Base-by-base conservation (phyloP, 2,113 vertebrate genomes). In the Ptychochromis oligacanthus region DNA sequence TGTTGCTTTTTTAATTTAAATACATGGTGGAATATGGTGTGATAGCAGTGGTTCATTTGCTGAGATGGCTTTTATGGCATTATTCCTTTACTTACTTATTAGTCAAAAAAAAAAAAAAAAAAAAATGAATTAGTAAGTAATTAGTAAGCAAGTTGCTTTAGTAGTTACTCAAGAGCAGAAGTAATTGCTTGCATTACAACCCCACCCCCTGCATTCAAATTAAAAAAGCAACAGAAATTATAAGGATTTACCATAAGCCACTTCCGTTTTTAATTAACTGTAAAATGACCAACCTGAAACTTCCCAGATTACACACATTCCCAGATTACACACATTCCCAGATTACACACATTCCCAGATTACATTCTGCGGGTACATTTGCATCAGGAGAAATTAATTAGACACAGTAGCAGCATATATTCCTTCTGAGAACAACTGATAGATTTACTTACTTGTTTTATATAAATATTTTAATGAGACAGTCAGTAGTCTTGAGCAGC, bases 401-500 rank as follows among this genome's bases (percentile, higher is more conserved):
- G 28, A 31, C 28, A 31, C 28, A 31, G 28, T 31, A 34, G 18
- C 22, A 67, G 49, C 57, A 80, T 22, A 65, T 46, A 20, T 18
- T 62, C 14, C 26, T 76, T 79, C 13, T 58, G 6, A 58, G 38
- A 40, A 26, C 56, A 40, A 28, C 10, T 57, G 22, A 17, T 7
- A 40, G 31, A 67, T 77, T 67, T 79, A n/a, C 12, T 61, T 26
- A 4, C 38, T 24, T 64, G 12, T 58, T 79, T 60, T 15, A 26
- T 72, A 14, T 80, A 38, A 74, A 31, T 61, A 20, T 20, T 52
- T 49, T 60, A 82, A 84, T 43, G 20, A 79, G 58, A 34, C 58
- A 34, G 40, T 77, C n/a, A 64, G 80, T 46, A 46, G 52, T 64
- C 10, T 55, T 86, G 28, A 75, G 28, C 52, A 59, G 76, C 6